Evolutionary conservation across 2,113 vertebrate genomes (phyloP), one percentile per base, ranked within the genome.

Genomic region (Cariama cristata): DNA sequence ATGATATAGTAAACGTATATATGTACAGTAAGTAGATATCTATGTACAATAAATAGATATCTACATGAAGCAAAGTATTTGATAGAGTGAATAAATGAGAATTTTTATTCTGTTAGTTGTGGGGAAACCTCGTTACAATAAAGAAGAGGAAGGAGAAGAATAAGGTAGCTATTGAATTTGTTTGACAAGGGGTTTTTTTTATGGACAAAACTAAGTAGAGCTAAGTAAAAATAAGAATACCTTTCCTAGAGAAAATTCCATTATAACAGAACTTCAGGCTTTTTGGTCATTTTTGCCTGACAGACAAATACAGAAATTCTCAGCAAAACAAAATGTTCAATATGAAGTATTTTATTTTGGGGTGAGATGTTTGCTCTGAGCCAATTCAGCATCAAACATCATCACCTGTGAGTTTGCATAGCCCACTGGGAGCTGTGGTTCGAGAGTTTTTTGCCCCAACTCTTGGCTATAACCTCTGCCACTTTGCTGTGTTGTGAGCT

Each of bases 201-300:
- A 40, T 1, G 1, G 16, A 30, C 3, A 28, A 52, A 79, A 45
- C 1, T 5, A 58, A 15, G 8, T 53, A 66, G 14, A 77, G 2
- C 1, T 50, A 71, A 80, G 11, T 55, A 74, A 88, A 79, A 84
- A 58, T 11, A 64, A 50, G 1, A 53, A 79, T 69, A 45, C 0
- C 3, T 86, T 80, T 79, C 15, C 56, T 33, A 5, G 15, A 74
- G 13, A 66, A 90, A 83, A 62, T 74, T 92, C 12, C 18, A 22
- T 44, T 56, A 6, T 44, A 74, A 32, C 8, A 55, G 3, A 24
- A 63, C 27, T 69, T 74, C 50, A 66, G 21, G 7, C 3, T 33
- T 91, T 86, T 55, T 81, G 6, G 42, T 87, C 16, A 30, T 84
- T 83, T 88, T 74, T 79, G 1, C 9, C 30, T 63, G 44, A 71